phyloP scores from a whole-genome alignment of 1,140 invertebrate genomes.

The Nilaparvata lugens region DNA sequence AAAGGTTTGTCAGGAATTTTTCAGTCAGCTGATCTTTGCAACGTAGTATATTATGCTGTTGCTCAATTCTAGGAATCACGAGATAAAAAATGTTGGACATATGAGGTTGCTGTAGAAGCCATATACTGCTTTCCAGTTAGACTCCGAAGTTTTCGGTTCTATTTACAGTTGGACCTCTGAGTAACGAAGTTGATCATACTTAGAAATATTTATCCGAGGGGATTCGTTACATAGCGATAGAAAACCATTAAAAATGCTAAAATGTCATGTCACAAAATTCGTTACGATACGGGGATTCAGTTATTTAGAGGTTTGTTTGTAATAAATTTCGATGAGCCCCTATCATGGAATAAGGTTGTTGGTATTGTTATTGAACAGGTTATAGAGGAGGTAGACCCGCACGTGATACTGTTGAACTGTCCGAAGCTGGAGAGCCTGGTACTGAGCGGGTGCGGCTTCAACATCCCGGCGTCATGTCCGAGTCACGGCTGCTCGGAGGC shows the following conservation, averaged over 20 bases:
- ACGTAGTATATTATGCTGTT: too few species aligned
- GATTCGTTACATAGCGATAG: too few species aligned
- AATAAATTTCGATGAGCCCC: too few species aligned
- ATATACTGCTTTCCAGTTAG: too few species aligned
- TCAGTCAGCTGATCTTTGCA: too few species aligned
- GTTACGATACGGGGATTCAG: background rate
- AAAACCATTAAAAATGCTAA: background rate
- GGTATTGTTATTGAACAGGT: constrained; percentile 21
- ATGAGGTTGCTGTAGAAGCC: too few species aligned
- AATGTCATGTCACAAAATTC: background rate
- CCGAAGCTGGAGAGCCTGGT: constrained; percentile 24
- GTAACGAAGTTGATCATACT: background rate
- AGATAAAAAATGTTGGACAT: too few species aligned
- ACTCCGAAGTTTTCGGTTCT: too few species aligned
- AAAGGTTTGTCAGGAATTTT: too few species aligned
- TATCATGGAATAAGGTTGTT: too few species aligned
- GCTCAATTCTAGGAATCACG: too few species aligned
- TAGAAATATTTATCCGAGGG: too few species aligned
- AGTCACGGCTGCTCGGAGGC: constrained; percentile 3
- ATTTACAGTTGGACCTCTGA: background rate
- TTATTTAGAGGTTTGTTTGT: background rate
- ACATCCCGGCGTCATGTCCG: constrained; percentile 20
- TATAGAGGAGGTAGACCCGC: constrained; percentile 31
- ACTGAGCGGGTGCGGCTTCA: constrained; percentile 28
- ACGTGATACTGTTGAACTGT: constrained; percentile 25